These are phyloP conservation scores for Apostichopus californicus DNA, from an alignment of 35 echinoderm and acorn worm genomes.

Conservation along the genomic window DNA sequence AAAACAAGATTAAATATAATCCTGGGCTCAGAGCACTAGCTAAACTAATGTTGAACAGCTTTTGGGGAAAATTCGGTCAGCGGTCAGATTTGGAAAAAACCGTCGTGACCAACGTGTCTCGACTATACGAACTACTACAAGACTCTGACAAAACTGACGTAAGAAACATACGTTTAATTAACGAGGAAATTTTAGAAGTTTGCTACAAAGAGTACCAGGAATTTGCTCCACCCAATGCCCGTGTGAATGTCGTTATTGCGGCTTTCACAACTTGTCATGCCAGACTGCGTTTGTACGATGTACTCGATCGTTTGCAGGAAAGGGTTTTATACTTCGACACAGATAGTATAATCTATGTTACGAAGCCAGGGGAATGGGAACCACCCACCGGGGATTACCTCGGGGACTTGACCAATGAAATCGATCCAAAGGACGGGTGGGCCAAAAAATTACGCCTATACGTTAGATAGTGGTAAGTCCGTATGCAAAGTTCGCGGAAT, in stretches of 20 bases:
- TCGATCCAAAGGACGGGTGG: conserved; percentile 21
- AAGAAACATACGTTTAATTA: conserved; percentile 54
- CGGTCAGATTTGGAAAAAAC: conserved; percentile 58
- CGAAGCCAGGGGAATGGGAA: conserved; percentile 2
- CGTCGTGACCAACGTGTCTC: conserved; percentile 30
- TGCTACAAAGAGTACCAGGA: conserved; percentile 52
- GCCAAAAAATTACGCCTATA: conserved; percentile 70
- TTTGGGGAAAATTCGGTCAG: conserved; percentile 79
- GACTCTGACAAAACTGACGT: conserved; percentile 23
- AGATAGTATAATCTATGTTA: conserved; percentile 52
- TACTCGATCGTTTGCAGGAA: no score
- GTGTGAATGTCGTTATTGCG: conserved; percentile 75
- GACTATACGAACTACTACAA: conserved; percentile 44
- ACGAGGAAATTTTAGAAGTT: conserved; percentile 59
- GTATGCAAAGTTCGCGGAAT: conserved; percentile 74
- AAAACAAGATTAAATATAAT: conserved; percentile 51
- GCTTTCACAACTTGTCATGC: conserved; percentile 75
- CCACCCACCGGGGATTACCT: conserved; percentile 1
- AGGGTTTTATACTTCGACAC: conserved; percentile 40
- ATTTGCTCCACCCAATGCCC: conserved; percentile 50
- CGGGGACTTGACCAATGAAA: neutral
- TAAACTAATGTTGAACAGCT: conserved; percentile 66
- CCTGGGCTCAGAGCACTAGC: conserved; percentile 59
- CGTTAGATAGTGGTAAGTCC: conserved; percentile 52
- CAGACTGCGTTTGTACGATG: conserved; percentile 64